Evolutionary conservation across 2,888 invertebrate species (phyloP).

Genomic region (Drosophila prostipennis): DNA sequence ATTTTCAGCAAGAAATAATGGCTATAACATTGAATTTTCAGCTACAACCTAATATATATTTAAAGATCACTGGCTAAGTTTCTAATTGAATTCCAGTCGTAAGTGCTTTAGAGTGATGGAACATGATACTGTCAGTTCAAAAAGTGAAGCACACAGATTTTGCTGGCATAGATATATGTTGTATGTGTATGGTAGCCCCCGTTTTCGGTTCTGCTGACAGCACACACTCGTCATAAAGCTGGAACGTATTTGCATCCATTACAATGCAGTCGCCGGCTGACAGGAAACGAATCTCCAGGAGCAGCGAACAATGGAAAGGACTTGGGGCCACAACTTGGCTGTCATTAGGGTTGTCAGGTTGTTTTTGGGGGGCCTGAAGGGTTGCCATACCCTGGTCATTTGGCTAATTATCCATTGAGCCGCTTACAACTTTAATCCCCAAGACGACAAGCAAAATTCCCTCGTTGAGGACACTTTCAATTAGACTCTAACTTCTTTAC

Average conservation of each 20-base stretch:
- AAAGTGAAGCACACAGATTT: not conserved
- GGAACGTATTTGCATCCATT: constrained; percentile 29
- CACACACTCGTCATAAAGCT: constrained; percentile 12
- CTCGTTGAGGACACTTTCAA: constrained; percentile 35
- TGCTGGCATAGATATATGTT: not conserved
- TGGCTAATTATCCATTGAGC: constrained; percentile 73
- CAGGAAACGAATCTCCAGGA: constrained; percentile 7
- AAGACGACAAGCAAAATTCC: constrained; percentile 30
- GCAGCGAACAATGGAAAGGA: constrained; percentile 2
- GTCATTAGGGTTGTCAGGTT: constrained; percentile 14
- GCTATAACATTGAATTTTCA: too few relatives aligned
- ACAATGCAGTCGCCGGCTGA: not conserved
- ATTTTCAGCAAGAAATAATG: too few relatives aligned
- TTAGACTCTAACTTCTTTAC: constrained; percentile 19
- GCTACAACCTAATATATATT: too few relatives aligned
- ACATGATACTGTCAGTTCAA: not conserved
- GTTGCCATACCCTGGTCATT: constrained; percentile 41
- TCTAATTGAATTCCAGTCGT: not conserved
- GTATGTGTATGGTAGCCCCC: not conserved
- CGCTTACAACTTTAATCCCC: constrained; percentile 70
- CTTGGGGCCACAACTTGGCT: constrained; percentile 6
- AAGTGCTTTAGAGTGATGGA: not conserved
- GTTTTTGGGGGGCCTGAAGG: too few relatives aligned
- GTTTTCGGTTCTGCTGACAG: constrained; percentile 1
- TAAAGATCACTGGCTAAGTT: too few relatives aligned